A percentile compares a stretch with the other conserved stretches of the same genome.
Conservation (phyloP, 2,888 invertebrate species). For the Keiferia lycopersicella region DNA sequence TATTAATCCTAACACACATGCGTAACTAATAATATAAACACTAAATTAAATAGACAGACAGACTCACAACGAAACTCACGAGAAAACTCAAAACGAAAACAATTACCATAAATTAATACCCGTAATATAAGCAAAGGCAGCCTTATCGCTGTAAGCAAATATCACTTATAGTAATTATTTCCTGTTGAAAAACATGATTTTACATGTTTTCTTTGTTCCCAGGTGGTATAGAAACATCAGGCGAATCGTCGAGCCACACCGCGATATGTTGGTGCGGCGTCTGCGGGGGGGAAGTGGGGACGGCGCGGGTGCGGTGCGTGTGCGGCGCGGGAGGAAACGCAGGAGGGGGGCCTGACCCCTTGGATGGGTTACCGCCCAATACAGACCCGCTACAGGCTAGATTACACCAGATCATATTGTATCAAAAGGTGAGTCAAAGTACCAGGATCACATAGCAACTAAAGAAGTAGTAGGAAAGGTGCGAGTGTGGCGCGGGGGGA, state of each 20-base stretch:
- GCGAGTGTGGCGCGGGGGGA: too few species aligned
- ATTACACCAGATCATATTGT: slow-evolving; percentile 90
- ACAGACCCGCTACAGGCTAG: slow-evolving; percentile 88
- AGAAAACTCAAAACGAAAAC: too few species aligned
- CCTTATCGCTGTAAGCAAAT: too few species aligned
- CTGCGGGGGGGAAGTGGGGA: slow-evolving; percentile 40
- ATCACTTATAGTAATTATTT: too few species aligned
- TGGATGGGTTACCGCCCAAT: slow-evolving; percentile 88
- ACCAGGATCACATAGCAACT: neutral
- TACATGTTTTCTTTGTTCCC: slow-evolving; percentile 19
- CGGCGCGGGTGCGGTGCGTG: slow-evolving; percentile 42
- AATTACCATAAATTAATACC: too few species aligned
- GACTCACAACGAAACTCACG: too few species aligned
- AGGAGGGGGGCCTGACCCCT: slow-evolving; percentile 75
- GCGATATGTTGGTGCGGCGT: slow-evolving; percentile 43
- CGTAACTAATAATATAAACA: too few species aligned
- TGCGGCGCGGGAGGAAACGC: slow-evolving; percentile 39
- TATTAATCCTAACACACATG: too few species aligned
- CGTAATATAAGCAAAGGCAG: too few species aligned
- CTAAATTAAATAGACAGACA: too few species aligned
- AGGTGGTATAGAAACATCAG: slow-evolving; percentile 55
- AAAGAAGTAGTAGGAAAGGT: neutral
- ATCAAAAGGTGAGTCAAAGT: slow-evolving; percentile 84
- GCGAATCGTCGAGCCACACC: slow-evolving; percentile 39
- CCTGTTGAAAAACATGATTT: too few species aligned